These are phyloP conservation scores for Caenorhabditis becei DNA, from an alignment of 2,888 invertebrate species.

Conservation along the genomic window DNA sequence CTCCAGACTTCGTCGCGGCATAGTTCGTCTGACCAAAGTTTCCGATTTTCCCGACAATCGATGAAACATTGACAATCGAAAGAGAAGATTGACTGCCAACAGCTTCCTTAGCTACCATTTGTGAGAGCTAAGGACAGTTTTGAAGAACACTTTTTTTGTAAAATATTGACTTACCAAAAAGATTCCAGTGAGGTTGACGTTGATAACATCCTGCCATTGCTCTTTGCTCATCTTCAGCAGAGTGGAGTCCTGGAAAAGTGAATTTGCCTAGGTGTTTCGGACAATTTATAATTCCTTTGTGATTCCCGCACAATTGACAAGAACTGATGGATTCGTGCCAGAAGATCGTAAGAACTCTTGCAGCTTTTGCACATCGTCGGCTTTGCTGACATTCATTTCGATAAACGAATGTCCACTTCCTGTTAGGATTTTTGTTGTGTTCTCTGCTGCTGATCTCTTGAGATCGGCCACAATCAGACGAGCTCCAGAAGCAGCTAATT, in stretches of 20 bases:
- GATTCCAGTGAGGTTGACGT: constrained; percentile 90
- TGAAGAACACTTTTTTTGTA: neutral
- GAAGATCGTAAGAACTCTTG: constrained; percentile 83
- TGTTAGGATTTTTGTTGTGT: constrained; percentile 85
- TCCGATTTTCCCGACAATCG: constrained; percentile 89
- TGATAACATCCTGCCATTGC: constrained; percentile 87
- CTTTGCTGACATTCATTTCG: constrained; percentile 65
- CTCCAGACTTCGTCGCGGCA: constrained; percentile 92
- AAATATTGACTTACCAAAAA: constrained; percentile 31
- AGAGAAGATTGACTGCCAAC: constrained; percentile 85
- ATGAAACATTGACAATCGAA: constrained; percentile 90
- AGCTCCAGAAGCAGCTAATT: constrained; percentile 91
- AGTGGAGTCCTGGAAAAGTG: constrained; percentile 87
- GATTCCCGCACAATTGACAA: constrained; percentile 87
- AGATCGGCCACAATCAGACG: constrained; percentile 89
- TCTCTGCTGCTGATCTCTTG: constrained; percentile 86
- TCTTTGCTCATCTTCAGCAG: constrained; percentile 89
- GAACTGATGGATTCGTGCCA: constrained; percentile 85
- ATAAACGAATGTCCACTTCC: constrained; percentile 46
- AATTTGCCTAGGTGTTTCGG: too few relatives aligned
- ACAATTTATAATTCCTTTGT: too few relatives aligned
- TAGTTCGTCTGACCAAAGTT: constrained; percentile 93
- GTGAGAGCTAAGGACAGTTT: constrained; percentile 86
- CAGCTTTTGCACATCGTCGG: constrained; percentile 62
- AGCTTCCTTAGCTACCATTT: constrained; percentile 89